Percentiles rank a stretch among this genome's conserved stretches.
Evolutionary conservation across 2,797 vertebrate species (phyloP).

Genomic region (Adelosebastes latens): DNA sequence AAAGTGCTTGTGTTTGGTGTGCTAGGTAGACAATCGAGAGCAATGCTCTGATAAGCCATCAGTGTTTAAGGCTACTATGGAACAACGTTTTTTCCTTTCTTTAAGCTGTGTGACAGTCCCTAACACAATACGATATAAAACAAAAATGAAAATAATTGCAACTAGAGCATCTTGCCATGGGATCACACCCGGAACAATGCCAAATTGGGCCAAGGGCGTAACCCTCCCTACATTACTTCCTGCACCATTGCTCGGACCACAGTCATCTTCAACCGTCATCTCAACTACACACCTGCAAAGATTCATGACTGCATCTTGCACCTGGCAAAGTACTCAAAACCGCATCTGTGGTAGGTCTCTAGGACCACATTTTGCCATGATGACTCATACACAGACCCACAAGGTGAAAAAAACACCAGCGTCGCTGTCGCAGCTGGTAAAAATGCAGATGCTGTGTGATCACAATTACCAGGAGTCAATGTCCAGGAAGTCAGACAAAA

Average conservation of each 20-base stretch:
- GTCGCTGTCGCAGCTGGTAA: neutral
- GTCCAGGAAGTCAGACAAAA: conserved; percentile 35
- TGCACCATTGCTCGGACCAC: too few species aligned
- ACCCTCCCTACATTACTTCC: too few species aligned
- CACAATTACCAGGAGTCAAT: neutral
- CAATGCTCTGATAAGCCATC: neutral
- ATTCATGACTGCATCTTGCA: too few species aligned
- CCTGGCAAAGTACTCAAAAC: too few species aligned
- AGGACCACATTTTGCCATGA: too few species aligned
- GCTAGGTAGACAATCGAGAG: neutral
- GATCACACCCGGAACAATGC: too few species aligned
- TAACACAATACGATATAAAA: neutral
- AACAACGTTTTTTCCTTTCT: neutral
- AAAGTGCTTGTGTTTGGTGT: neutral
- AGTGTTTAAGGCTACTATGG: neutral
- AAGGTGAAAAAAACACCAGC: too few species aligned
- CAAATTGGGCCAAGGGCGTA: too few species aligned
- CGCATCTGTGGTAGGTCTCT: too few species aligned
- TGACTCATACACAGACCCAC: too few species aligned
- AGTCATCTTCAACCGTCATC: neutral
- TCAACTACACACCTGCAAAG: too few species aligned
- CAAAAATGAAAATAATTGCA: neutral
- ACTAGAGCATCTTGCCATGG: too few species aligned
- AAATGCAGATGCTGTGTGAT: neutral
- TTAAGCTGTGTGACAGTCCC: neutral